A percentile compares a stretch with the other conserved stretches of the same genome.
phyloP scores from a whole-genome alignment of 2,113 vertebrate species.

The Notechis scutatus region DNA sequence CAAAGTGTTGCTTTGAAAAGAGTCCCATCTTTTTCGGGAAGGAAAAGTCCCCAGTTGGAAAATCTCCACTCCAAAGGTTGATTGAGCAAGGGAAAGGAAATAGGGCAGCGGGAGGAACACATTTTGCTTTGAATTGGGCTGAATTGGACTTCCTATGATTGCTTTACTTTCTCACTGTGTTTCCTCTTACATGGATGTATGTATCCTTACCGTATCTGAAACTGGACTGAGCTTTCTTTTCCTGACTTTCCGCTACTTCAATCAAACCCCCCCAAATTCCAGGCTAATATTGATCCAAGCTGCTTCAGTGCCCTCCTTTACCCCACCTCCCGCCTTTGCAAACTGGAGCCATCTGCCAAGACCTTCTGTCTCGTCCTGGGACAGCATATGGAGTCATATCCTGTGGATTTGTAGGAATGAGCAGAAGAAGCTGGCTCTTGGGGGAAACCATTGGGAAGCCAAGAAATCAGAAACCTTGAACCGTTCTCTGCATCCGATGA shows the following conservation, averaged over 20 bases:
- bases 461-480: background rate
- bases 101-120: rapidly evolving
- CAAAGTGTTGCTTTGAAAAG: background rate
- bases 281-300: constrained; percentile 6
- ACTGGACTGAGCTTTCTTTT: background rate
- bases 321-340: background rate
- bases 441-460: background rate
- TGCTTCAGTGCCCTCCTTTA: background rate
- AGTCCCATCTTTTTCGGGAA: background rate
- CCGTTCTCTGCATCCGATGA: background rate
- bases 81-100: background rate
- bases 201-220: background rate
- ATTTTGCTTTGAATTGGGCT: background rate
- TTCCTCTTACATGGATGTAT: background rate
- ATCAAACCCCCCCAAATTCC: background rate
- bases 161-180: background rate
- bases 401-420: background rate
- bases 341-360: constrained; percentile 19
- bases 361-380: background rate
- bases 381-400: background rate
- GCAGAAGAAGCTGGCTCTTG: background rate
- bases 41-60: background rate
- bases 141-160: background rate
- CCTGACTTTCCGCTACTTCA: background rate
- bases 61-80: background rate